Percentiles rank a stretch among this genome's conserved stretches.
phyloP scores from a whole-genome alignment of 1,140 invertebrate genomes.

The Ditylenchus dipsaci region DNA sequence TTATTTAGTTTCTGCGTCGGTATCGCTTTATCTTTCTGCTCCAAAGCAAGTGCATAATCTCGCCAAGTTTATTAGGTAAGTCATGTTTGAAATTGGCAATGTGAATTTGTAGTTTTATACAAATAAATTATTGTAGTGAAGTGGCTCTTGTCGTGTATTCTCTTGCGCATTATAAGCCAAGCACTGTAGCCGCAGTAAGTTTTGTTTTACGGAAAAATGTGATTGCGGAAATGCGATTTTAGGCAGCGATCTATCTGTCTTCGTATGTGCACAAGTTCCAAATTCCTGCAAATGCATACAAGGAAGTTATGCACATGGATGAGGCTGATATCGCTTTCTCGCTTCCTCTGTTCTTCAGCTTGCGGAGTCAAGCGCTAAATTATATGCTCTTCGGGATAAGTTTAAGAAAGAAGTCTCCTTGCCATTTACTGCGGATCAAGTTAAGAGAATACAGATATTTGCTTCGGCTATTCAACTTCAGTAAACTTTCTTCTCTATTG shows the following conservation, averaged over 20 bases:
- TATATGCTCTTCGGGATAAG: constrained; percentile 23
- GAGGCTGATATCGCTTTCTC: constrained; percentile 3
- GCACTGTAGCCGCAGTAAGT: constrained; percentile 17
- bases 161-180: constrained; percentile 16
- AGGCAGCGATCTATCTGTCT: constrained; percentile 6
- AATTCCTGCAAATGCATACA: not conserved
- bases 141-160: constrained; percentile 18
- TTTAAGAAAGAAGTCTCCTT: constrained; percentile 8
- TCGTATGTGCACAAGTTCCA: constrained; percentile 14
- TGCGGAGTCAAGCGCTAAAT: not conserved
- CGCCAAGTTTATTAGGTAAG: constrained; percentile 20
- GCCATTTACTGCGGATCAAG: constrained; percentile 1
- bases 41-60: not conserved
- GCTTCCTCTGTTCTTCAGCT: constrained; percentile 11
- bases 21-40: constrained; percentile 19
- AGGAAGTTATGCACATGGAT: constrained; percentile 9
- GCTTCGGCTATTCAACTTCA: not conserved
- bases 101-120: not conserved
- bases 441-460: not conserved
- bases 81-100: not conserved
- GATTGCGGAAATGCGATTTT: not conserved
- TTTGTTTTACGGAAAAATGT: not conserved
- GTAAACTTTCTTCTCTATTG: too few relatives aligned
- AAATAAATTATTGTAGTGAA: constrained; percentile 2
- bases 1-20: constrained; percentile 17